A percentile compares a stretch with the other conserved stretches of the same genome.
Conservation (phyloP, 2,113 vertebrate species). For the Hemicordylus capensis region DNA sequence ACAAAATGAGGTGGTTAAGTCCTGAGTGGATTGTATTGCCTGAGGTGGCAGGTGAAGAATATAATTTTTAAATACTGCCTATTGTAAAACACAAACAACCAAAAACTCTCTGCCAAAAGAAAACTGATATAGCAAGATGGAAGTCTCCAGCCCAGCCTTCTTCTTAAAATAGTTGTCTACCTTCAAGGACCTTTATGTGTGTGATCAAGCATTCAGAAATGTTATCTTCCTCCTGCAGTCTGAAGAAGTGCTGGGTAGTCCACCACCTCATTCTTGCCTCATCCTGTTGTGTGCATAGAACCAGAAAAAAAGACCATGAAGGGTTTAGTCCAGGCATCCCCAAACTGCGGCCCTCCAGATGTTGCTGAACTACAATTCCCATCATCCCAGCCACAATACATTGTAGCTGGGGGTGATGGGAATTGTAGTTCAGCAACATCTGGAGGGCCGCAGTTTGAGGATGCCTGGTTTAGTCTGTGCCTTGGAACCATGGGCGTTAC, state of each 20-base stretch:
- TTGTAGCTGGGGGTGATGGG: too few relatives aligned
- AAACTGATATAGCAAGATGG: not conserved
- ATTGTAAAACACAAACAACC: not conserved
- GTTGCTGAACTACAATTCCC: too few relatives aligned
- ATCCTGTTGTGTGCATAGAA: not conserved
- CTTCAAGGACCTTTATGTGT: not conserved
- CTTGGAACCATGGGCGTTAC: slow-evolving; percentile 13
- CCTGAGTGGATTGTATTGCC: not conserved
- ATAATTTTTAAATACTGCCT: not conserved
- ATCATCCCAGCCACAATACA: too few relatives aligned
- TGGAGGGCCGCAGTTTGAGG: too few relatives aligned
- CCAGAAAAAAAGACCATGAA: not conserved
- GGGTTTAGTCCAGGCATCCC: too few relatives aligned
- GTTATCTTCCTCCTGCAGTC: not conserved
- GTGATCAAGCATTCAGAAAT: not conserved
- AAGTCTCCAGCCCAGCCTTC: not conserved
- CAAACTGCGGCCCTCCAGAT: too few relatives aligned
- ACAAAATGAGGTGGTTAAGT: not conserved
- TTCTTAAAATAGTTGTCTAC: not conserved
- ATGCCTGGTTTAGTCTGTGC: too few relatives aligned
- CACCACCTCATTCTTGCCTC: not conserved
- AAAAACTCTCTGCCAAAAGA: not conserved
- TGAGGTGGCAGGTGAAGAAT: not conserved
- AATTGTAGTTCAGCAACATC: too few relatives aligned
- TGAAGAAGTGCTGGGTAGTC: not conserved